Percentiles rank a stretch among this genome's conserved stretches.
Evolutionary conservation across 2,888 invertebrate genomes (phyloP).

Genomic region (Acleris emargana): DNA sequence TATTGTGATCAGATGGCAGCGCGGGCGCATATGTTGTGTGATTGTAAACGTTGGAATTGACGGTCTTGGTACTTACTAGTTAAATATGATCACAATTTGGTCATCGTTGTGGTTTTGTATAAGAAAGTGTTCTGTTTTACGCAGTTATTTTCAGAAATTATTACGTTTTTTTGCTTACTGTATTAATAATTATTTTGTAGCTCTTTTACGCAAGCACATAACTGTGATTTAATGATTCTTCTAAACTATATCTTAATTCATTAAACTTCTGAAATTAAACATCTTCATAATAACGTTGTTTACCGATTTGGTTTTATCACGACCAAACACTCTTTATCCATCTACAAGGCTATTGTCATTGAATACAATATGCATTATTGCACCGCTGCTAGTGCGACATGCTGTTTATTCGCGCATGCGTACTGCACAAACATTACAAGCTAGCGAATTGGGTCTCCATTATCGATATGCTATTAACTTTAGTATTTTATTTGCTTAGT

Average conservation of each 20-base stretch:
- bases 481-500: slow-evolving; percentile 21
- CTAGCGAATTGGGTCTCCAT: slow-evolving; percentile 27
- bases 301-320: background rate
- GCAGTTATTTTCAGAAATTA: too few relatives aligned
- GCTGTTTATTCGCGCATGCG: slow-evolving; percentile 66
- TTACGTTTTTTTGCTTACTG: too few relatives aligned
- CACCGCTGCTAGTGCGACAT: slow-evolving; percentile 66
- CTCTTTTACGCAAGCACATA: too few relatives aligned
- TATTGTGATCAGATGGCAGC: slow-evolving; percentile 73
- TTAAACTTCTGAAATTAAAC: too few relatives aligned
- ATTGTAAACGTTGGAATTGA: slow-evolving; percentile 41
- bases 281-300: background rate
- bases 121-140: too few relatives aligned
- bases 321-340: slow-evolving; percentile 22
- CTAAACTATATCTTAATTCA: too few relatives aligned
- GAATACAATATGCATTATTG: slow-evolving; percentile 53
- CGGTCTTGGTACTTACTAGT: slow-evolving; percentile 54
- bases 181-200: too few relatives aligned
- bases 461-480: slow-evolving; percentile 20
- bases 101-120: too few relatives aligned
- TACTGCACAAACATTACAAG: slow-evolving; percentile 48
- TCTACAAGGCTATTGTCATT: slow-evolving; percentile 25
- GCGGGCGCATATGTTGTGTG: slow-evolving; percentile 57
- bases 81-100: too few relatives aligned
- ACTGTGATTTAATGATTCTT: too few relatives aligned